Evolutionary conservation across 1,140 invertebrate genomes (phyloP), one percentile per base, ranked within the genome.

Genomic region (Subanguina moxae): DNA sequence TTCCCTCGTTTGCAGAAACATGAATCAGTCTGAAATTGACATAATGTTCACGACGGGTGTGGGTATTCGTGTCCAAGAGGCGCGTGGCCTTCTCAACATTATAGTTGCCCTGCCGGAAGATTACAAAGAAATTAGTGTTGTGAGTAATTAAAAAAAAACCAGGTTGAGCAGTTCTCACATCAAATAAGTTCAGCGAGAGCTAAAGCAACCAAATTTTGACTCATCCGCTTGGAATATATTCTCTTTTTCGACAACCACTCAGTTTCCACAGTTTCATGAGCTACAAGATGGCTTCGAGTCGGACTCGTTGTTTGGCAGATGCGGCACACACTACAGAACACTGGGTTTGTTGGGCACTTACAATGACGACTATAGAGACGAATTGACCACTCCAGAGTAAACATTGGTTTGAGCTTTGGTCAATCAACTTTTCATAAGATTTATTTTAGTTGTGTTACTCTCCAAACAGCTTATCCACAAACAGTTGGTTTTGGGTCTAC

Each of bases 11-110:
- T 38, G 32, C 32, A 38, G 91, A 70, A 88, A 93, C 69, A 84
- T 93, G 23, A 94, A 95, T 84, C 93, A 95, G 84, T 93, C 91
- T 9, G 90, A 94, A 84, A 90, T 95, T 23, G 87, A 95, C 11
- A 89, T 94, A 21, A 94, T 94, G 90, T 94, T 94, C 82, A 88
- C 92, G 68, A 93, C 91, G 0, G 93, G 93, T 0, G 91, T 91
- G 25, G 93, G 93, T 0, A 87, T 95, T 0, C 92, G 94, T 84
- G 90, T 95, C 0, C 86, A 92, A 0, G 91, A 94, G 80, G 92
- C 92, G 78, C 87, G 89, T 79, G 92, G 93, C 0, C 91, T 87
- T 70, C 88, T 95, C 87, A 88, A 90, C 0, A 87, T 89, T 0
- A 88, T 92, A 76, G 89, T 93, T 9, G 94, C 90, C 78, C 79